Conservation (phyloP, 2,113 vertebrate species). For the Ictidomys tridecemlineatus region DNA sequence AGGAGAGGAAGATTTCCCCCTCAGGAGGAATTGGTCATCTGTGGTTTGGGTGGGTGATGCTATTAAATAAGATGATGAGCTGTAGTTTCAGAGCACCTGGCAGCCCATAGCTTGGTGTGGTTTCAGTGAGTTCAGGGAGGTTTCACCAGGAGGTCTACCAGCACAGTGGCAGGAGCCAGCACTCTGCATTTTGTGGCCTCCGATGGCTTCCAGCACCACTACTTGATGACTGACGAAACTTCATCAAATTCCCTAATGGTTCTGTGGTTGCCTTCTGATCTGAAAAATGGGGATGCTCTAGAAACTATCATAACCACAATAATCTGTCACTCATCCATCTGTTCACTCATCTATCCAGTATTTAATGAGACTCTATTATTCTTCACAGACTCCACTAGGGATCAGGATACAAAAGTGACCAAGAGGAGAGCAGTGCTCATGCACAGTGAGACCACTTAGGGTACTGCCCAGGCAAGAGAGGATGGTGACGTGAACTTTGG, state of each 20-base stretch:
- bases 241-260: neutral
- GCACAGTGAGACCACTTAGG: neutral
- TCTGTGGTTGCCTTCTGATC: neutral
- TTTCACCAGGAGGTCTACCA: neutral
- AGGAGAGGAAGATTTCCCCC: neutral
- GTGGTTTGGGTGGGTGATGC: neutral
- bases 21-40: neutral
- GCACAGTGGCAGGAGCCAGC: neutral
- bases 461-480: neutral
- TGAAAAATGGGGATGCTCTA: neutral
- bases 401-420: neutral
- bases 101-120: neutral
- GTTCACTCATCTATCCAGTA: neutral
- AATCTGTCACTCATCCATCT: neutral
- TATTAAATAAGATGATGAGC: neutral
- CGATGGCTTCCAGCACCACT: neutral
- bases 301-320: no score
- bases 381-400: neutral
- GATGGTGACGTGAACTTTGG: neutral
- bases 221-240: neutral
- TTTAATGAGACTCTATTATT: neutral
- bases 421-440: neutral
- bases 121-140: neutral
- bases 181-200: neutral
- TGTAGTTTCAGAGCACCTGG: neutral